Evolutionary conservation across 2,888 invertebrate species (phyloP).

Genomic region (Coelopa pilipes): DNA sequence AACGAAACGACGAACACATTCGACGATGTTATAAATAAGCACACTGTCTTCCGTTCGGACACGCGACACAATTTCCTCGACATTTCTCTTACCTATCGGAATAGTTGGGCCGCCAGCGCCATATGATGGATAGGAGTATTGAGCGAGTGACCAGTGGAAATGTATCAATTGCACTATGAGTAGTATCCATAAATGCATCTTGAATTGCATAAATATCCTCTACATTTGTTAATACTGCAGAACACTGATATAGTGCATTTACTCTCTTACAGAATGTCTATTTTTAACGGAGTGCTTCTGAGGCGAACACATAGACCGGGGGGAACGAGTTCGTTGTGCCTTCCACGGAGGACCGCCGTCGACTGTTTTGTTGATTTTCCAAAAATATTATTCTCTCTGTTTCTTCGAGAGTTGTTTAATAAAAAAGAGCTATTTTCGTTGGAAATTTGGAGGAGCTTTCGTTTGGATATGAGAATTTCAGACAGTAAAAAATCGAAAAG

Average conservation of each 20-base stretch:
- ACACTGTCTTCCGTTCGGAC: constrained; percentile 25
- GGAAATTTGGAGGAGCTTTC: background rate
- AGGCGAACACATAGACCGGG: background rate
- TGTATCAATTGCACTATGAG: constrained; percentile 3
- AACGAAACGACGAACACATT: background rate
- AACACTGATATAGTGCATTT: too few relatives aligned
- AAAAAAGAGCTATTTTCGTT: background rate
- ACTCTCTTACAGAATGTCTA: background rate
- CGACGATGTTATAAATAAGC: background rate
- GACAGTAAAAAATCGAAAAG: background rate
- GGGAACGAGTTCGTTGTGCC: background rate
- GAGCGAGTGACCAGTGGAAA: constrained; percentile 2
- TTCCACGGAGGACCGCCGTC: background rate
- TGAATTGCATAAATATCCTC: too few relatives aligned
- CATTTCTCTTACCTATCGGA: constrained; percentile 50
- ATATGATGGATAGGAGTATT: constrained; percentile 30
- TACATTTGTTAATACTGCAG: too few relatives aligned
- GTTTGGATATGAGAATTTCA: background rate
- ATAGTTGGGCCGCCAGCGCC: constrained; percentile 41
- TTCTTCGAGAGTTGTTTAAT: background rate
- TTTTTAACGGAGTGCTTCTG: background rate
- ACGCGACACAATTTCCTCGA: constrained; percentile 37
- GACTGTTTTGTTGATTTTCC: constrained; percentile 24
- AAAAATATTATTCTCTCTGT: background rate
- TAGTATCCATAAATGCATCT: too few relatives aligned